These are phyloP conservation scores for Drosophila merina DNA, from an alignment of 2,888 invertebrate species.

Conservation along the genomic window DNA sequence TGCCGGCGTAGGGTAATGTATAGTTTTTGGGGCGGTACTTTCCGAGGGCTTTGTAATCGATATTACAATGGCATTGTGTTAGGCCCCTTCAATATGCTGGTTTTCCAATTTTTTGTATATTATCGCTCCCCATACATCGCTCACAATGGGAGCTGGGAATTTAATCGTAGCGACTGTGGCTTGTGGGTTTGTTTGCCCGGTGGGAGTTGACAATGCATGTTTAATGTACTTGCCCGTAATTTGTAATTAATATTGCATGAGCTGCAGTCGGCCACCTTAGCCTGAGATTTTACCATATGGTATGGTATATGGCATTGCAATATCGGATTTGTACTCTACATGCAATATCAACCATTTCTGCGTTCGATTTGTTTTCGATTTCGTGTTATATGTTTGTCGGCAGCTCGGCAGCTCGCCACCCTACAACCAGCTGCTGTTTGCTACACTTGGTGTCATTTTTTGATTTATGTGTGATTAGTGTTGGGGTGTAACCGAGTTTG, in stretches of 20 bases:
- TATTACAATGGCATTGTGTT: conserved; percentile 76
- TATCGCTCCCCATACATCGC: conserved; percentile 61
- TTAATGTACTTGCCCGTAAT: conserved; percentile 40
- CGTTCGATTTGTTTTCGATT: conserved; percentile 35
- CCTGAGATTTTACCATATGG: conserved; percentile 37
- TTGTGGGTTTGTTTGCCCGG: conserved; percentile 22
- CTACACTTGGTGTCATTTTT: conserved; percentile 56
- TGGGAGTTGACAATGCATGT: conserved; percentile 43
- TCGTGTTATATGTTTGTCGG: conserved; percentile 31
- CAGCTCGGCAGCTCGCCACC: conserved; percentile 24
- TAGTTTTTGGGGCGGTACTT: conserved; percentile 44
- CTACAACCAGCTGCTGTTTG: conserved; percentile 39
- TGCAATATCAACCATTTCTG: conserved; percentile 23
- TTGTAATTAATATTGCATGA: conserved; percentile 44
- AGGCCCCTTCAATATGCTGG: conserved; percentile 33
- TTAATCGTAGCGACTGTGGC: conserved; percentile 13
- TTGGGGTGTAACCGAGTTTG: conserved; percentile 16
- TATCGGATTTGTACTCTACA: conserved; percentile 26
- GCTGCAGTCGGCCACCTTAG: conserved; percentile 23
- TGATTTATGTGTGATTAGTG: conserved; percentile 69
- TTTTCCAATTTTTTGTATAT: conserved; percentile 28
- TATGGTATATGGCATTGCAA: conserved; percentile 8
- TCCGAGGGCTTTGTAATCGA: conserved; percentile 71
- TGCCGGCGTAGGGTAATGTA: conserved; percentile 45
- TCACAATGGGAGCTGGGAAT: conserved; percentile 25